Base-by-base conservation (phyloP, 2,888 invertebrate genomes). In the Shargacucullia verbasci region DNA sequence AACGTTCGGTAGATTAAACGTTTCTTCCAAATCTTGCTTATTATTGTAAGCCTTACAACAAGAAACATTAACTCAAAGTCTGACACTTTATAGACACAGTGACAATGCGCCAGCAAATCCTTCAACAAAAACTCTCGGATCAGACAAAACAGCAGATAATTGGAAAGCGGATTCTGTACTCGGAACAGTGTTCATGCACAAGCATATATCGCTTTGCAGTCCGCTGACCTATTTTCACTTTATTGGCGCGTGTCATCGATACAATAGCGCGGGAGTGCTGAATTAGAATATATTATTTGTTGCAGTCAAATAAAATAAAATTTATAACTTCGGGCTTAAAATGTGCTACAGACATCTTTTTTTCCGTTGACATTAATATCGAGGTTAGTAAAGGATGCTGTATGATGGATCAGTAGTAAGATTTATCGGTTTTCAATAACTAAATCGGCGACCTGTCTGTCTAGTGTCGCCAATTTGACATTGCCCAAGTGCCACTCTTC, bases 201-300 rank as follows among this genome's bases (percentile, higher is more conserved):
- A 73, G 38, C 57, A 57, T 49, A 71, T 71, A 71, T 67, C 67
- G 72, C 53, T 59, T 53, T 66, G 53, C 59, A 71, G 72, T 29
- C 39, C 41, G 41, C 34, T 69, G 73, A 73, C 69, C 70, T 59
- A 63, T 73, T 73, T 73, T 52, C 52, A 60, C 68, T 73, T 59
- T 70, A 73, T 73, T 69, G 60, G 68, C 73, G 50, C 52, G 47
- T 72, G 68, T 72, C 73, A 68, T 67, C 68, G 68, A 72, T 68
- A 68, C 73, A 68, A 72, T 55, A 54, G 61, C 60, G 54, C 48
- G 47, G 39, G 35, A 55, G 48, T 53, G 52, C 38, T 27, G 70
- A 53, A 69, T 73, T 73, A 63, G 70, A 73, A 66, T 67, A 66
- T 67, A 71, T 71, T 71, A 58, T 66, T 71, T 49, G 41, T 38